phyloP scores from a whole-genome alignment of 2,113 vertebrate species.

The Centropus unirufus region DNA sequence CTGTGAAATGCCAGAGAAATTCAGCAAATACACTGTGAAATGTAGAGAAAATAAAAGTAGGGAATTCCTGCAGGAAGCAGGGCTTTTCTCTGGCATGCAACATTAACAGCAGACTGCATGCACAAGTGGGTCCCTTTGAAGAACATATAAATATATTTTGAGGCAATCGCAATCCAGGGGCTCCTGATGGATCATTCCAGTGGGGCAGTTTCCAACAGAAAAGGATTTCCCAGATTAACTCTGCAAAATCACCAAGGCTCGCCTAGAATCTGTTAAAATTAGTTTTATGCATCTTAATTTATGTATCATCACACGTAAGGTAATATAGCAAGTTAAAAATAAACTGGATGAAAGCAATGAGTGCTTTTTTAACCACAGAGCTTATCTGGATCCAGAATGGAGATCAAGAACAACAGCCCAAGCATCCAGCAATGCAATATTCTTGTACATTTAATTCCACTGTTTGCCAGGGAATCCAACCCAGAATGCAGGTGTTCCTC shows the following conservation, averaged over 20 bases:
- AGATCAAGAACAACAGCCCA: neutral
- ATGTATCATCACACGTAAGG: neutral
- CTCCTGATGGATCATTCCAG: neutral
- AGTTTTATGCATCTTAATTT: neutral
- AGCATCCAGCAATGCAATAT: neutral
- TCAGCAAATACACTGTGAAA: neutral
- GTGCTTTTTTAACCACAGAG: neutral
- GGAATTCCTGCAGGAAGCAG: neutral
- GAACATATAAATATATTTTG: neutral
- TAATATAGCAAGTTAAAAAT: constrained; percentile 1
- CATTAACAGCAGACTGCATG: neutral
- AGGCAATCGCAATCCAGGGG: neutral
- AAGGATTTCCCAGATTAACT: neutral
- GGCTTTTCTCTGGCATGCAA: neutral
- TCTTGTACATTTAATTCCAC: neutral
- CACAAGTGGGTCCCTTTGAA: neutral
- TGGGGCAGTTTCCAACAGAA: neutral
- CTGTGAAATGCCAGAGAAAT: neutral
- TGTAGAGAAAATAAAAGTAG: neutral
- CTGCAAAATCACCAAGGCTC: neutral
- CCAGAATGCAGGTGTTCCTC: neutral
- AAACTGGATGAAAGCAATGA: neutral
- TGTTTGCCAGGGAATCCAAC: neutral
- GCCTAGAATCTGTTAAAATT: neutral
- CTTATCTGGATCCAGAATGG: neutral